These are phyloP conservation scores for Temnopleurus reevesii DNA, from an alignment of 53 echinoderm and acorn worm species.

Conservation along the genomic window DNA sequence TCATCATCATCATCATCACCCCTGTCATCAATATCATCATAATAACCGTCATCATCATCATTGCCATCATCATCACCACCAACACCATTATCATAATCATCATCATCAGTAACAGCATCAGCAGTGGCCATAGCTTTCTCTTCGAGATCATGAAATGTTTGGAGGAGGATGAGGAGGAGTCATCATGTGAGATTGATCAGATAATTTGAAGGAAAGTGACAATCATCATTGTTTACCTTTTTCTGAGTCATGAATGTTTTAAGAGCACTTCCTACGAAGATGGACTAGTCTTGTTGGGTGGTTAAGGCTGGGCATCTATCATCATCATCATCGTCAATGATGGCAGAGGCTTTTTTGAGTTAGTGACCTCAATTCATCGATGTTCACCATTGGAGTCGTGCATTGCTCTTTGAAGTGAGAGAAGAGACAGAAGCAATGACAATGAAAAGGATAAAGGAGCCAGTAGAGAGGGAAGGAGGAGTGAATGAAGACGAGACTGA, in stretches of 20 bases:
- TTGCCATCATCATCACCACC: too few species aligned
- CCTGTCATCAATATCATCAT: too few species aligned
- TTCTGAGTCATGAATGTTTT: slow-evolving; percentile 2
- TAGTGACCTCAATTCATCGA: background rate
- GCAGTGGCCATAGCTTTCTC: too few species aligned
- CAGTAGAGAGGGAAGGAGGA: background rate
- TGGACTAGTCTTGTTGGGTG: background rate
- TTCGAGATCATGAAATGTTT: too few species aligned
- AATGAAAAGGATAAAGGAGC: background rate
- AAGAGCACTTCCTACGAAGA: background rate
- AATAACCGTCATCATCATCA: too few species aligned
- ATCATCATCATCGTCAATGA: background rate
- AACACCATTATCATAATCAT: too few species aligned
- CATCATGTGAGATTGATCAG: too few species aligned
- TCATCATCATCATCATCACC: too few species aligned
- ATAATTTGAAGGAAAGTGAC: background rate
- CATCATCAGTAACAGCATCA: too few species aligned
- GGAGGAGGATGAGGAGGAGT: too few species aligned
- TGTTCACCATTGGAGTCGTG: background rate
- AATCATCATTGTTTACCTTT: background rate
- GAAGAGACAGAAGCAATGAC: background rate
- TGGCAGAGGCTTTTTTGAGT: background rate
- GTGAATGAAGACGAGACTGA: background rate
- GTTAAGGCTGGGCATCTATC: background rate
- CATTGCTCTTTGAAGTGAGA: too few species aligned